phyloP scores from a whole-genome alignment of 53 echinoderm and acorn worm species.

The Hippasteria phrygiana region DNA sequence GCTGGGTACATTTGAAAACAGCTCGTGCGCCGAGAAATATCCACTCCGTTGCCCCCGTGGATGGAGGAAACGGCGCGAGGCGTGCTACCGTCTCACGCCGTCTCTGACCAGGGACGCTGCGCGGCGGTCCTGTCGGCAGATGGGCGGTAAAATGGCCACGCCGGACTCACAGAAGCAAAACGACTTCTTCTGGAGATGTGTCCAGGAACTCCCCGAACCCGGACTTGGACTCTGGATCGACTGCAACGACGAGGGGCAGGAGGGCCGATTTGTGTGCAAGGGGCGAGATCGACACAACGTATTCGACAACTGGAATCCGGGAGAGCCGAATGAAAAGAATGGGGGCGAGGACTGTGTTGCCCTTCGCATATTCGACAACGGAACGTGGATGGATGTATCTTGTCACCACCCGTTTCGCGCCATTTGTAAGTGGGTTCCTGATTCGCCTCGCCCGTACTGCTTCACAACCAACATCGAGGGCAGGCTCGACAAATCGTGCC shows the following conservation, averaged over 20 bases:
- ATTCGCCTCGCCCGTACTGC: not conserved
- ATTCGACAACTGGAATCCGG: not conserved
- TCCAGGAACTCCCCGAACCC: too few species aligned
- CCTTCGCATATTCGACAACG: not conserved
- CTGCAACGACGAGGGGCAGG: not conserved
- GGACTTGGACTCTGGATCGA: not conserved
- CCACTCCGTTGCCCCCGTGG: too few species aligned
- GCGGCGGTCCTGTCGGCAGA: too few species aligned
- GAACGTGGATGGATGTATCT: not conserved
- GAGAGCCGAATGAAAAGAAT: not conserved
- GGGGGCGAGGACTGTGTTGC: not conserved
- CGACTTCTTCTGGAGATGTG: not conserved
- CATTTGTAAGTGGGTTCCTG: not conserved
- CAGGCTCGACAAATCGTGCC: not conserved
- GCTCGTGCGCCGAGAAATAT: too few species aligned
- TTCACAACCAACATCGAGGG: constrained; percentile 9
- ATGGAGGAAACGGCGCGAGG: too few species aligned
- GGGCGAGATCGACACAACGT: not conserved
- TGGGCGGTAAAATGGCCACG: too few species aligned
- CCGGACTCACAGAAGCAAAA: too few species aligned
- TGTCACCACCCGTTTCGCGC: not conserved
- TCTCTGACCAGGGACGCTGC: too few species aligned
- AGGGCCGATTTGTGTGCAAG: not conserved
- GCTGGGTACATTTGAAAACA: too few species aligned
- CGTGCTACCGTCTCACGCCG: too few species aligned